Conservation (phyloP, 1,140 invertebrate species). For the Sipha flava region DNA sequence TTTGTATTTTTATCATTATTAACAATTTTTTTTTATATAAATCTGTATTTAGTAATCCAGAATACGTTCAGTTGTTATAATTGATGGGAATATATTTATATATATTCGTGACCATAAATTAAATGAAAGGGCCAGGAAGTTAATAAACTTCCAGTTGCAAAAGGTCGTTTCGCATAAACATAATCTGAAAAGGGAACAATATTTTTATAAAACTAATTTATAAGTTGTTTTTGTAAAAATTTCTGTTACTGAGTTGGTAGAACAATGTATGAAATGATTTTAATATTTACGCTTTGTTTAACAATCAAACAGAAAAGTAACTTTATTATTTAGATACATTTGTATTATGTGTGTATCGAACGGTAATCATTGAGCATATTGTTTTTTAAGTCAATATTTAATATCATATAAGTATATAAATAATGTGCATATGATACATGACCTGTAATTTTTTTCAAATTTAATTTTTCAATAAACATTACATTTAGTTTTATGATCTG, state of each 20-base stretch:
- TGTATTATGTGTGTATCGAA: background rate
- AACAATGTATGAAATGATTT: slow-evolving; percentile 7
- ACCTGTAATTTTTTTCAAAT: no score
- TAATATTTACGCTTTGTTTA: slow-evolving; percentile 7
- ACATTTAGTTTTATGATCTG: no score
- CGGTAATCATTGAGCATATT: background rate
- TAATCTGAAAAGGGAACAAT: slow-evolving; percentile 23
- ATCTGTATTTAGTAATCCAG: slow-evolving; percentile 23
- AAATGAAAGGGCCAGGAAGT: slow-evolving; percentile 23
- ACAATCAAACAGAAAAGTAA: background rate
- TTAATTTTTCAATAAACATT: no score
- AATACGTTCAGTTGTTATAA: slow-evolving; percentile 2
- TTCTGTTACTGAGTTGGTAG: background rate
- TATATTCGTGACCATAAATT: slow-evolving; percentile 20
- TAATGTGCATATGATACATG: no score
- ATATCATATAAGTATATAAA: no score
- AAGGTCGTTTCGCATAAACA: slow-evolving; percentile 29
- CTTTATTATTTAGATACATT: background rate
- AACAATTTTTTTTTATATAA: slow-evolving; percentile 1
- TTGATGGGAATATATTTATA: background rate
- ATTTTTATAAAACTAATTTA: slow-evolving; percentile 30
- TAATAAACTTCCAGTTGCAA: slow-evolving; percentile 26
- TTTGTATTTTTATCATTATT: slow-evolving; percentile 24
- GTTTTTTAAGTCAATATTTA: no score
- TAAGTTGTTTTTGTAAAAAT: slow-evolving; percentile 5